Base-by-base conservation (phyloP, 2,888 invertebrate genomes). In the Gonocerus acuteangulatus region DNA sequence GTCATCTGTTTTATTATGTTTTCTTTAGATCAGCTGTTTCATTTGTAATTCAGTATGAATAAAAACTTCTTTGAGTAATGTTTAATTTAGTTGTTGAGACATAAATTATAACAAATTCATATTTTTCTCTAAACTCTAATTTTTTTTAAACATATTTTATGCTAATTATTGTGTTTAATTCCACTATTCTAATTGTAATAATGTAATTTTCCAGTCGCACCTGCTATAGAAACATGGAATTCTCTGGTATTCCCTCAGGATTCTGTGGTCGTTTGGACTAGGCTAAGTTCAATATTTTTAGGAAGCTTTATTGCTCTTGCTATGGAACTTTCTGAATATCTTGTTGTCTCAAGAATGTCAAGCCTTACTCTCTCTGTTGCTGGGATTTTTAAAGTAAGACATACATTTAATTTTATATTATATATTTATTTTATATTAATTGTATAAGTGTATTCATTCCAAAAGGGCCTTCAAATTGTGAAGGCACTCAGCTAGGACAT, bases 321-420 rank as follows among this genome's bases (percentile, higher is more conserved):
- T 49, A 94, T 95, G 95, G 95, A 96, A 79, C 80, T 93, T 66
- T 86, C 86, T 74, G 97, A 99, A 77, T 97, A 93, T 73, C 79
- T 96, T 66, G 87, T 99, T 23, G 84, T 99, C 62, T 86, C 88
- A 0, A 85, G 88, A 74, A 96, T 96, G 0, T 97, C 97, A 69
- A 94, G 96, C 79, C 84, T 99, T 59, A 97, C 97, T 0, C 78
- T 99, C 45, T 92, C 95, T 19, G 88, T 99, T 69, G 87, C 95
- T 48, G 95, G 96, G 62, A 95, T 99, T 72, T 88, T 95, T 72
- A 99, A 99, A 86, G 95, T 94, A 76, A 73, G 69, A 61, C 21
- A 16, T 21, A 39, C n/a, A n/a, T n/a, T n/a, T n/a, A 11, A 6
- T 34, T 34, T 34, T 9, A 9, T n/a, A 11, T 11, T n/a, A 9